These are phyloP conservation scores for Chlorospingus flavigularis DNA, from an alignment of 2,797 vertebrate genomes.

Conservation along the genomic window DNA sequence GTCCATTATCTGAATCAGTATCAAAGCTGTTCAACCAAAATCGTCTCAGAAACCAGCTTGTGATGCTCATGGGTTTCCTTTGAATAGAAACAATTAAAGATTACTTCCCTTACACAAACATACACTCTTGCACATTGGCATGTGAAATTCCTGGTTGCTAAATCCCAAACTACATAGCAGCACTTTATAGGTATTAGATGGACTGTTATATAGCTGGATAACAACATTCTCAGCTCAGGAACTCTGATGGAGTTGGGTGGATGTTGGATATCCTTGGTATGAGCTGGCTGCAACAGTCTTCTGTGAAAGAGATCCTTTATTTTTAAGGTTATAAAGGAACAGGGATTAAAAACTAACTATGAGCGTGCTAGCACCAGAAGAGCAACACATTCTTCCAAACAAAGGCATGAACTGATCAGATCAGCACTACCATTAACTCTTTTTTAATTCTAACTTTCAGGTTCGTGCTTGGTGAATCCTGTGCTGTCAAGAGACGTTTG, in stretches of 20 bases:
- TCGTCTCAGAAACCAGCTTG: background rate
- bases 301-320: constrained; percentile 6
- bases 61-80: background rate
- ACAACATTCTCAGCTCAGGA: background rate
- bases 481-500: background rate
- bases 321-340: constrained; percentile 6
- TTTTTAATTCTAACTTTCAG: background rate
- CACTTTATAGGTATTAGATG: background rate
- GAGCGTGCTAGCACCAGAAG: background rate
- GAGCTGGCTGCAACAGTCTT: background rate
- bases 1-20: background rate
- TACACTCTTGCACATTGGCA: background rate
- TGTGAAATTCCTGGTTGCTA: background rate
- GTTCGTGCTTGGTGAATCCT: background rate
- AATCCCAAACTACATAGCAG: background rate
- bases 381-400: background rate
- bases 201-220: background rate
- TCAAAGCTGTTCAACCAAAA: background rate
- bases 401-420: background rate
- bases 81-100: background rate
- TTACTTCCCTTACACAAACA: background rate
- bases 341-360: background rate
- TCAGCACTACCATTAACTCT: background rate
- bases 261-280: background rate
- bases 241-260: constrained; percentile 21